A percentile compares a stretch with the other conserved stretches of the same genome.
Evolutionary conservation across 2,797 vertebrate species (phyloP).

Genomic region (Sylvia borin): DNA sequence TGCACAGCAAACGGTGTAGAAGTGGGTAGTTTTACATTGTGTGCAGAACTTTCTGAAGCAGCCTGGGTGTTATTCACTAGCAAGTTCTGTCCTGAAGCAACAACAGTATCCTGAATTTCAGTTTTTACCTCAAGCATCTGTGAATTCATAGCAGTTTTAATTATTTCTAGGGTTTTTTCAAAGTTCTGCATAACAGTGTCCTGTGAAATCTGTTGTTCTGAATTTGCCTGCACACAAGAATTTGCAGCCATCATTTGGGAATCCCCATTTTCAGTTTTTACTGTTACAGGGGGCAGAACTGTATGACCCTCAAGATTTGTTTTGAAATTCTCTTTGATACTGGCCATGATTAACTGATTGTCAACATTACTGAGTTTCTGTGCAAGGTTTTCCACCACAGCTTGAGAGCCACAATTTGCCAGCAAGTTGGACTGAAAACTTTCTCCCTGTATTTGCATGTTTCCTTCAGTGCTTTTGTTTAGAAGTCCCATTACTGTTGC

Average conservation of each 20-base stretch:
- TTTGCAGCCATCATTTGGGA: slow-evolving; percentile 69
- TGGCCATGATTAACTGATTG: slow-evolving; percentile 77
- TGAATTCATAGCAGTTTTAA: slow-evolving; percentile 80
- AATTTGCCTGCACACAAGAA: slow-evolving; percentile 63
- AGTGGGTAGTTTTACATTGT: slow-evolving; percentile 30
- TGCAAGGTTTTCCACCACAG: slow-evolving; percentile 71
- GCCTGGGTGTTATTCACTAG: slow-evolving; percentile 50
- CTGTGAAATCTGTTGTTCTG: slow-evolving; percentile 71
- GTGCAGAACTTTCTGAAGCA: slow-evolving; percentile 52
- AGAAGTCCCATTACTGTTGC: slow-evolving; percentile 71
- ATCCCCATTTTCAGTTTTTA: slow-evolving; percentile 79
- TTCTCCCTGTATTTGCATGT: slow-evolving; percentile 54
- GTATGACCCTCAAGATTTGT: slow-evolving; percentile 64
- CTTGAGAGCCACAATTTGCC: slow-evolving; percentile 72
- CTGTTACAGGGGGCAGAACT: slow-evolving; percentile 62
- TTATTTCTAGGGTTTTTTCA: slow-evolving; percentile 80
- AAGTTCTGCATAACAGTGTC: slow-evolving; percentile 77
- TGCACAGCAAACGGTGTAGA: slow-evolving; percentile 47
- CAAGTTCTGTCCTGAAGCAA: slow-evolving; percentile 50
- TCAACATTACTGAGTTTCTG: slow-evolving; percentile 78
- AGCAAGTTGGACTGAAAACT: slow-evolving; percentile 70
- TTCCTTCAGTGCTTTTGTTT: slow-evolving; percentile 70
- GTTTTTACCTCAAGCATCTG: slow-evolving; percentile 77
- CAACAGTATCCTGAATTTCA: slow-evolving; percentile 65
- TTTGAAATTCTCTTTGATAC: slow-evolving; percentile 80